These are phyloP conservation scores for Mormoops blainvillei DNA, from an alignment of 2,113 vertebrate species.

Conservation along the genomic window DNA sequence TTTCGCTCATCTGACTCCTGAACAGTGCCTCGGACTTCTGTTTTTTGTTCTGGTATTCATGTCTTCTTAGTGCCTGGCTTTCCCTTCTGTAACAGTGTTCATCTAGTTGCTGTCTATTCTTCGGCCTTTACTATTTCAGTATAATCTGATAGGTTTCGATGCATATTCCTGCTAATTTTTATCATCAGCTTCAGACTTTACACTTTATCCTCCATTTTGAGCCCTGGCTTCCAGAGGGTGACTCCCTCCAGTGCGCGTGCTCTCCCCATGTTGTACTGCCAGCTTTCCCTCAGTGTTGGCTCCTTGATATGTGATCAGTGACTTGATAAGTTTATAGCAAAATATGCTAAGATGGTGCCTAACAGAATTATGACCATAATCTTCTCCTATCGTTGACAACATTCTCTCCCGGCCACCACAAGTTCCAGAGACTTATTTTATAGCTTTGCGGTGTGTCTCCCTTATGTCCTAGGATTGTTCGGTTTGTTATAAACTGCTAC, in stretches of 20 bases:
- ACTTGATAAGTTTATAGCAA: not conserved
- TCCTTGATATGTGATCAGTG: not conserved
- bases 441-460: not conserved
- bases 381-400: not conserved
- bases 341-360: not conserved
- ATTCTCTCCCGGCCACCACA: not conserved
- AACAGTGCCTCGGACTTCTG: not conserved
- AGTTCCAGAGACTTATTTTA: not conserved
- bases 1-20: not conserved
- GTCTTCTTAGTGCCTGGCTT: not conserved
- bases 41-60: not conserved
- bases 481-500: conserved; percentile 25
- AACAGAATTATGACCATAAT: not conserved
- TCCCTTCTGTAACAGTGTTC: not conserved
- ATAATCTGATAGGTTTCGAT: not conserved
- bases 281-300: not conserved
- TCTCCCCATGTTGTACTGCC: not conserved
- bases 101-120: not conserved
- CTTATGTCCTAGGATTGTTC: not conserved
- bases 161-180: not conserved
- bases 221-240: not conserved
- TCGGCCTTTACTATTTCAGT: not conserved
- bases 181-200: not conserved
- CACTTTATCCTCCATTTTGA: not conserved
- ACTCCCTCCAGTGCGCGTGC: not conserved